Conservation (phyloP, 2,888 invertebrate genomes). For the Nudaria mundana region DNA sequence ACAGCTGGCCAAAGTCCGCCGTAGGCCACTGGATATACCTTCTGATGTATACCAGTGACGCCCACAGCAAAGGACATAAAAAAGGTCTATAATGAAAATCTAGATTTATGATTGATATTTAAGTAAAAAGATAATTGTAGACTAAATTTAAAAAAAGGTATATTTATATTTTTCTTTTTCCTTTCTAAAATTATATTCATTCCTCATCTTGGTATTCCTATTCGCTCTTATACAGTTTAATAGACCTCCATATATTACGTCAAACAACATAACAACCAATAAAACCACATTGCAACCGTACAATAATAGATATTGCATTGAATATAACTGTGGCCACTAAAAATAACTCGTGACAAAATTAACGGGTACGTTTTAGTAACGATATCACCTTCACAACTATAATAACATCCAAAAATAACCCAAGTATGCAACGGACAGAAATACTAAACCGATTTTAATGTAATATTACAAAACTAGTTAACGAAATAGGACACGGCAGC, state of each 20-base stretch:
- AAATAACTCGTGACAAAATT: constrained; percentile 70
- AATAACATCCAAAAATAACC: constrained; percentile 68
- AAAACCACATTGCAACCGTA: constrained; percentile 23
- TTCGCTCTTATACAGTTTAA: no score
- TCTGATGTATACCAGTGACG: no score
- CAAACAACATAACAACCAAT: constrained; percentile 22
- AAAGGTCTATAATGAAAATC: no score
- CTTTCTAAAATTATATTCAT: no score
- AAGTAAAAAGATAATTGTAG: no score
- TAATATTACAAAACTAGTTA: constrained; percentile 46
- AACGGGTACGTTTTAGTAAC: constrained; percentile 57
- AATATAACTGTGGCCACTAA: constrained; percentile 52
- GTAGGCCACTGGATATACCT: no score
- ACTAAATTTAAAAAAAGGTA: no score
- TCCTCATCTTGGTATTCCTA: no score
- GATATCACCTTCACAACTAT: constrained; percentile 71
- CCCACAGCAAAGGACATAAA: no score
- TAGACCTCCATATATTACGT: constrained; percentile 24
- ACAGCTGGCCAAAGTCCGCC: no score
- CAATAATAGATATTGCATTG: constrained; percentile 57
- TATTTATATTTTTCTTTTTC: no score
- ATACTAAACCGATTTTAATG: constrained; percentile 56
- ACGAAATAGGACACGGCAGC: constrained; percentile 47
- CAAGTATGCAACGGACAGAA: constrained; percentile 56
- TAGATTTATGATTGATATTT: no score